Percentiles rank a stretch among this genome's conserved stretches.
These are phyloP conservation scores for Nothoprocta pentlandii DNA, from an alignment of 2,113 vertebrate species.

Conservation along the genomic window DNA sequence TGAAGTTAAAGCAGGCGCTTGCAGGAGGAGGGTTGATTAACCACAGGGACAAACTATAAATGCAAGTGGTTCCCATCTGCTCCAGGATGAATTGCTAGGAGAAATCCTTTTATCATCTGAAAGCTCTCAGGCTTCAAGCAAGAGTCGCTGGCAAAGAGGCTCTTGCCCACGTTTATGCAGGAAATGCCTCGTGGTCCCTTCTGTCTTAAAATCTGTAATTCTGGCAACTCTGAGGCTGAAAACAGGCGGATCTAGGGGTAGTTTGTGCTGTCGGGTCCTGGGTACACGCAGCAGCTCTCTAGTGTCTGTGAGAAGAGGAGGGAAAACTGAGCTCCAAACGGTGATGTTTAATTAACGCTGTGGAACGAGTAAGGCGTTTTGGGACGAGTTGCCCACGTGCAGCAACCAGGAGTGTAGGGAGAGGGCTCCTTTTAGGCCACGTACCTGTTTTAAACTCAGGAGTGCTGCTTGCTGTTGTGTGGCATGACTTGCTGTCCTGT, in stretches of 20 bases:
- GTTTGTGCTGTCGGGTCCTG: accelerated
- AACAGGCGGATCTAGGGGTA: neutral
- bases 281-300: neutral
- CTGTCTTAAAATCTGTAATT: neutral
- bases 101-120: neutral
- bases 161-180: neutral
- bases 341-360: neutral
- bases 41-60: neutral
- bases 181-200: neutral
- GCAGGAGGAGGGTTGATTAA: neutral
- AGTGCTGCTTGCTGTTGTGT: neutral
- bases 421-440: neutral
- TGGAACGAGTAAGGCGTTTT: slow-evolving; percentile 23
- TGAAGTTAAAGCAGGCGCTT: neutral
- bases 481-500: neutral
- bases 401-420: neutral
- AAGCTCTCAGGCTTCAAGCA: neutral
- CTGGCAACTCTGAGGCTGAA: neutral
- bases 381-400: neutral
- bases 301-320: neutral
- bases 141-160: neutral
- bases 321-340: neutral
- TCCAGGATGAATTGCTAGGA: neutral
- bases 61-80: neutral
- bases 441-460: neutral